These are phyloP conservation scores for Lordiphosa fenestrarum DNA, from an alignment of 2,888 invertebrate species.

Conservation along the genomic window DNA sequence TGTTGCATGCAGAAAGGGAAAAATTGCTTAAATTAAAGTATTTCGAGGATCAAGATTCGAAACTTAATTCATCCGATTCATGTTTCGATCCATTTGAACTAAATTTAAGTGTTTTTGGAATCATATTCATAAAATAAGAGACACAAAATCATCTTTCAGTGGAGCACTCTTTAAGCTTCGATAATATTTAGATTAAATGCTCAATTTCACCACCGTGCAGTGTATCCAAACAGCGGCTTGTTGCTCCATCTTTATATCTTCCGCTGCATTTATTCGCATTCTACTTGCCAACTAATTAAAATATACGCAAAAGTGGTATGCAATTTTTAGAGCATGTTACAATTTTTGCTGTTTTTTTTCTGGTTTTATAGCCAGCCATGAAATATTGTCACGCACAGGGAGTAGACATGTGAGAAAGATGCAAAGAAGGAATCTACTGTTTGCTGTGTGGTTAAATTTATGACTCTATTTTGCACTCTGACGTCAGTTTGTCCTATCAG, in stretches of 20 bases:
- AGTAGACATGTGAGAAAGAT: conserved; percentile 15
- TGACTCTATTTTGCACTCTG: conserved; percentile 50
- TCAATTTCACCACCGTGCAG: too few relatives aligned
- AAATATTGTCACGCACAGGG: conserved; percentile 63
- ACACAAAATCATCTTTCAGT: too few relatives aligned
- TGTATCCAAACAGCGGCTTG: too few relatives aligned
- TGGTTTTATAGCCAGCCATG: conserved; percentile 35
- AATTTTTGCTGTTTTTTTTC: conserved; percentile 7
- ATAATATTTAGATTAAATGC: too few relatives aligned
- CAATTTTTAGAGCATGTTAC: conserved; percentile 51
- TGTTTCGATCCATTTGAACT: too few relatives aligned
- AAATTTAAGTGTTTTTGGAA: too few relatives aligned
- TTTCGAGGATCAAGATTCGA: too few relatives aligned
- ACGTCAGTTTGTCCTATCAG: conserved; percentile 31
- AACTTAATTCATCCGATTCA: too few relatives aligned
- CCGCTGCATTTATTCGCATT: conserved; percentile 18
- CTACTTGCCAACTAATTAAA: conserved; percentile 53
- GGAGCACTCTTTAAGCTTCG: too few relatives aligned
- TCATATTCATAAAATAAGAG: too few relatives aligned
- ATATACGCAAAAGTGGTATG: conserved; percentile 41
- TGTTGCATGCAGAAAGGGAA: too few relatives aligned
- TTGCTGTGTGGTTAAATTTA: conserved; percentile 40
- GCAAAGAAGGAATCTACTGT: conserved; percentile 9
- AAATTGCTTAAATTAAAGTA: too few relatives aligned
- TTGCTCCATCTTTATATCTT: neutral